Evolutionary conservation across 2,797 vertebrate species (phyloP).

Genomic region (Chelon auratus): DNA sequence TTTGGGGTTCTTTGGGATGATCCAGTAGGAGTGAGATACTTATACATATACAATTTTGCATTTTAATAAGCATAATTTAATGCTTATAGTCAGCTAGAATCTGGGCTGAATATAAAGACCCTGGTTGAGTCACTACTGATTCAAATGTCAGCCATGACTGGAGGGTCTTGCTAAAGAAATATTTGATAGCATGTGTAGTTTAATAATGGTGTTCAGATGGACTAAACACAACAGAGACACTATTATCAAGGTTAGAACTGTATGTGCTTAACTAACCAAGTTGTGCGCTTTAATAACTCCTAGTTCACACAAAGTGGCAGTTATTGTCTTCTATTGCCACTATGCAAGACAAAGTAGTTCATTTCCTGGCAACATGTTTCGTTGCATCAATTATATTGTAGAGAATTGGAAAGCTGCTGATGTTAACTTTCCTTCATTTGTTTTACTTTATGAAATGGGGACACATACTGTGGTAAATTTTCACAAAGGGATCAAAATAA

Average conservation of each 20-base stretch:
- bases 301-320: neutral
- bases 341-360: neutral
- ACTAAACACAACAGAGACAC: neutral
- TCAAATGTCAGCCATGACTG: slow-evolving; percentile 37
- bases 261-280: neutral
- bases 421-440: neutral
- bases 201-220: neutral
- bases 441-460: neutral
- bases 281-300: neutral
- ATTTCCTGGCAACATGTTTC: neutral
- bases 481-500: neutral
- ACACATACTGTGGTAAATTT: no score
- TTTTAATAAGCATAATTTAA: slow-evolving; percentile 6
- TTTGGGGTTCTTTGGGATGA: slow-evolving; percentile 19
- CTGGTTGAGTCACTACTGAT: slow-evolving; percentile 9
- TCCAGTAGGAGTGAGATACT: slow-evolving; percentile 7
- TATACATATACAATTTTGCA: slow-evolving; percentile 5
- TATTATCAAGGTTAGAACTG: neutral
- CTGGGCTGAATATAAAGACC: neutral
- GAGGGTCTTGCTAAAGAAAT: slow-evolving; percentile 4
- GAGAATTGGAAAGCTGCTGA: neutral
- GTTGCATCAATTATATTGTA: neutral
- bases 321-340: neutral
- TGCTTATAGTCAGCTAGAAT: neutral
- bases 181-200: neutral